Evolutionary conservation across 2,888 invertebrate genomes (phyloP).

Genomic region (Hirudinaria manillensis): DNA sequence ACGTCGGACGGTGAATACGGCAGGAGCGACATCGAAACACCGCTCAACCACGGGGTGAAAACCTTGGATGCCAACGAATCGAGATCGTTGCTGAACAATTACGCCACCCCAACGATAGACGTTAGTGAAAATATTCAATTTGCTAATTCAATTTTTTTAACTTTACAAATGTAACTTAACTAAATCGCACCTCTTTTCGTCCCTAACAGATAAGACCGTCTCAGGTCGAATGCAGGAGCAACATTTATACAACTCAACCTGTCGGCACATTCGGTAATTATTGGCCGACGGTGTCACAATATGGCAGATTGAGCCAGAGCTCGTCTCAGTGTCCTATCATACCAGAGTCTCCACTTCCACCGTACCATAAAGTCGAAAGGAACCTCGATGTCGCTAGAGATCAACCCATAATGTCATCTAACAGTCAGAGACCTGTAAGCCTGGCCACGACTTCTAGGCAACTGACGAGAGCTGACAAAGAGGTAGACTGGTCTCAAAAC

Average conservation of each 20-base stretch:
- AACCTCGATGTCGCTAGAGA: background rate
- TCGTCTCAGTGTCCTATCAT: background rate
- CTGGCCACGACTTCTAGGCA: background rate
- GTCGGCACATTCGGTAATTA: constrained; percentile 1
- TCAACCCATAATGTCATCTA: background rate
- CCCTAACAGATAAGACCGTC: background rate
- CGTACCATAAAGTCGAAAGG: background rate
- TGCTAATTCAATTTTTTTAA: too few species aligned
- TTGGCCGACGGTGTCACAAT: background rate
- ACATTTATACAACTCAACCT: background rate
- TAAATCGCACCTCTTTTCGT: background rate
- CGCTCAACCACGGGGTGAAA: constrained; percentile 15
- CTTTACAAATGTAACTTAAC: too few species aligned
- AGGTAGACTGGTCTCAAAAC: constrained; percentile 4
- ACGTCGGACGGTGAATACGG: constrained; percentile 16
- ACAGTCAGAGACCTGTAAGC: background rate
- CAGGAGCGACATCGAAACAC: constrained; percentile 5
- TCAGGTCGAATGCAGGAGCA: background rate
- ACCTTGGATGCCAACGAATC: background rate
- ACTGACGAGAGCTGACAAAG: constrained; percentile 4
- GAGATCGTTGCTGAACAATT: constrained; percentile 11
- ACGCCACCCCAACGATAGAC: background rate
- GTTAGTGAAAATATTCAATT: background rate
- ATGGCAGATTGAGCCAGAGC: background rate
- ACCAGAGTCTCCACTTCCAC: background rate